These are phyloP conservation scores for Centroberyx gerrardi DNA, from an alignment of 2,797 vertebrate species.

Conservation along the genomic window DNA sequence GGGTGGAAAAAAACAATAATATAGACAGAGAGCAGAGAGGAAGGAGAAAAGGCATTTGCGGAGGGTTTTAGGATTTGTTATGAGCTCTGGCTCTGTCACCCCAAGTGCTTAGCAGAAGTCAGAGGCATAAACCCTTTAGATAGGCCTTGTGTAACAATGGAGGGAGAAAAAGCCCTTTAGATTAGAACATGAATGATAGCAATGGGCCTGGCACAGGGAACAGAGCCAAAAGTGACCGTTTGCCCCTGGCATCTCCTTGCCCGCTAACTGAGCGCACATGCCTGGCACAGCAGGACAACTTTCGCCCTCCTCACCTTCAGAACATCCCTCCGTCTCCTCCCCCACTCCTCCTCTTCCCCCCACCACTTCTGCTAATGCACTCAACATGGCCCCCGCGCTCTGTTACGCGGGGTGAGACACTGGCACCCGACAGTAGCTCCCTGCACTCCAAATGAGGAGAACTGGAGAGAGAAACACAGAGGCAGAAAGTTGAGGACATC, in stretches of 20 bases:
- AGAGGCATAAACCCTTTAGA: constrained; percentile 70
- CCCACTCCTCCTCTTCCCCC: neutral
- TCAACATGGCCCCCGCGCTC: constrained; percentile 19
- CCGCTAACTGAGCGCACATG: constrained; percentile 41
- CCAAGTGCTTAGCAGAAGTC: constrained; percentile 61
- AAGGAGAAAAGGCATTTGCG: constrained; percentile 46
- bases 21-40: constrained; percentile 38
- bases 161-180: constrained; percentile 53
- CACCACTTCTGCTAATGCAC: constrained; percentile 32
- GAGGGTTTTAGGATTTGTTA: constrained; percentile 68
- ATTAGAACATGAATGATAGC: constrained; percentile 46
- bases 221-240: constrained; percentile 38
- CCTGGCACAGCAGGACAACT: constrained; percentile 46
- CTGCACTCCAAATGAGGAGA: constrained; percentile 21
- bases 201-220: constrained; percentile 29
- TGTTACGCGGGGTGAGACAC: constrained; percentile 1
- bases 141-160: constrained; percentile 57
- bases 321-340: constrained; percentile 33
- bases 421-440: constrained; percentile 20
- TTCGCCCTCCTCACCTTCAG: constrained; percentile 64
- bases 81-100: constrained; percentile 62
- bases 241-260: constrained; percentile 53
- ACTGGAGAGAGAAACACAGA: constrained; percentile 29
- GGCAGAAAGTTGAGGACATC: constrained; percentile 19
- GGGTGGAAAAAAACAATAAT: constrained; percentile 49